These are phyloP conservation scores for Eristalis arbustorum DNA, from an alignment of 2,888 invertebrate species.

Conservation along the genomic window DNA sequence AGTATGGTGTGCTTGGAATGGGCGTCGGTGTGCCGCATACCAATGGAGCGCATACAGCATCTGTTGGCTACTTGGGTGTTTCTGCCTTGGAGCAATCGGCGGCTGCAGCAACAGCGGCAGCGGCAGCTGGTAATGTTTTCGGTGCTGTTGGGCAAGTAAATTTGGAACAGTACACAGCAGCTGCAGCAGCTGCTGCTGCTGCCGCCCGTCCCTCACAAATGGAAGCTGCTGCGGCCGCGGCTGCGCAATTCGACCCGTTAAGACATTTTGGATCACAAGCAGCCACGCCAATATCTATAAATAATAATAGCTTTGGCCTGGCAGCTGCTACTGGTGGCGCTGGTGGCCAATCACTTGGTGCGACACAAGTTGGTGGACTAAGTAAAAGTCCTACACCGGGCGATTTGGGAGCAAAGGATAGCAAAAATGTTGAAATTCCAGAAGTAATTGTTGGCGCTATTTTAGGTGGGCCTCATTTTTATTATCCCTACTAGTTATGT, in stretches of 20 bases:
- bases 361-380: constrained; percentile 85
- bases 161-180: constrained; percentile 82
- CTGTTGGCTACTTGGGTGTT: constrained; percentile 80
- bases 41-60: constrained; percentile 80
- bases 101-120: constrained; percentile 78
- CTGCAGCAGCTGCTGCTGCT: constrained; percentile 87
- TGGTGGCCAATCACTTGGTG: constrained; percentile 79
- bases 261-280: constrained; percentile 88
- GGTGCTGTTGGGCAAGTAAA: constrained; percentile 92
- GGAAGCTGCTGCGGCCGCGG: constrained; percentile 86
- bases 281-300: constrained; percentile 88
- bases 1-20: constrained; percentile 94
- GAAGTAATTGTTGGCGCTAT: constrained; percentile 98
- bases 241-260: constrained; percentile 86
- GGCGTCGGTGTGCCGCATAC: constrained; percentile 83
- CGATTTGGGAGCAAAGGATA: constrained; percentile 88
- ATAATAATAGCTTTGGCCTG: constrained; percentile 94
- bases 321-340: constrained; percentile 83
- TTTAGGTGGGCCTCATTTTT: constrained; percentile 85
- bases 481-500: constrained; percentile 78
- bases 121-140: constrained; percentile 85
- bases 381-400: constrained; percentile 92
- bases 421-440: constrained; percentile 96
- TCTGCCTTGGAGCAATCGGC: constrained; percentile 80
- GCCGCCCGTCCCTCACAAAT: constrained; percentile 83